These are phyloP conservation scores for Cabera pusaria DNA, from an alignment of 2,888 invertebrate genomes.

Conservation along the genomic window DNA sequence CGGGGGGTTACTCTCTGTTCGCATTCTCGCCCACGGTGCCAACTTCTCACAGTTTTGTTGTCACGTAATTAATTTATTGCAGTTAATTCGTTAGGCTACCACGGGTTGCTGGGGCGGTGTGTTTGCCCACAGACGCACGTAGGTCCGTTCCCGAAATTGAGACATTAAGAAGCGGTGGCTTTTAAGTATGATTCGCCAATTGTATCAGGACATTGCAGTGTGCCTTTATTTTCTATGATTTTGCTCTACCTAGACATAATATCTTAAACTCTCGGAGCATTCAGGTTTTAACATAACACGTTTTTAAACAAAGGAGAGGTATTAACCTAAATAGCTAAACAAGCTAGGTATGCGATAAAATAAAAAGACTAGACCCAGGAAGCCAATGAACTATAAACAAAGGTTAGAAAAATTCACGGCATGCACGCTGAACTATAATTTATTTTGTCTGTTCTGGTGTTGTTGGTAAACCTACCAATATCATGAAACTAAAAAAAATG, in stretches of 20 bases:
- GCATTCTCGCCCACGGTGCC: constrained; percentile 61
- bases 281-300: constrained; percentile 30
- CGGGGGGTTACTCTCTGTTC: constrained; percentile 58
- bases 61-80: constrained; percentile 81
- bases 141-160: constrained; percentile 76
- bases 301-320: constrained; percentile 31
- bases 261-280: constrained; percentile 23
- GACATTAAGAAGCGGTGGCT: constrained; percentile 66
- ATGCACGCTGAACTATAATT: background rate
- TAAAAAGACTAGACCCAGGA: constrained; percentile 27
- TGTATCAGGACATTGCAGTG: constrained; percentile 27
- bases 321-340: constrained; percentile 28
- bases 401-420: constrained; percentile 15
- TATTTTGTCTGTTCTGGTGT: constrained; percentile 4
- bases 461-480: too few relatives aligned
- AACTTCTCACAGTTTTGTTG: constrained; percentile 71
- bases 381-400: constrained; percentile 34
- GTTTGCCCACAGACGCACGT: constrained; percentile 66
- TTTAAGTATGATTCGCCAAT: constrained; percentile 51
- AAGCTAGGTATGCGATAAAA: constrained; percentile 21
- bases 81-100: constrained; percentile 55
- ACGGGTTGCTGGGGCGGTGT: constrained; percentile 67
- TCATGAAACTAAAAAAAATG: too few relatives aligned
- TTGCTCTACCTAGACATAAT: constrained; percentile 34
- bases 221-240: constrained; percentile 26